phyloP scores from a whole-genome alignment of 53 echinoderm and acorn worm species.

The Actinopyga echinites region DNA sequence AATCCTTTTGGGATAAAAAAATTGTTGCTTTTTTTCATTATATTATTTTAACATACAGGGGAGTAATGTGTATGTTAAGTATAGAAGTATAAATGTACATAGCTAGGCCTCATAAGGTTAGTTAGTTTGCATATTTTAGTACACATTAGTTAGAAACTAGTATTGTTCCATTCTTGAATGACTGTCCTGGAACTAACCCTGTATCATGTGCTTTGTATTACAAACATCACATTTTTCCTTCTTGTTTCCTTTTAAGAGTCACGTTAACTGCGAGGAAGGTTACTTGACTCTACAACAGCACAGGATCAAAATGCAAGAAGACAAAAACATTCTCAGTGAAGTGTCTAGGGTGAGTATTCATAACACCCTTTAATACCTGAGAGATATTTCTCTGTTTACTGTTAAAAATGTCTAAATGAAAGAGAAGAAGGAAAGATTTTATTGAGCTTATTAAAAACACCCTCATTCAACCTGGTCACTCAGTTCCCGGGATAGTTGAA shows the following conservation, averaged over 20 bases:
- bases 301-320: conserved; percentile 88
- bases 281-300: conserved; percentile 89
- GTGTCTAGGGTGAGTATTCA: conserved; percentile 70
- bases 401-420: neutral
- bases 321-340: conserved; percentile 71
- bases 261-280: conserved; percentile 89
- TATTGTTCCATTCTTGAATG: too few relatives aligned
- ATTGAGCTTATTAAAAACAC: neutral
- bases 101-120: too few relatives aligned
- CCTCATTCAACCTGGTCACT: too few relatives aligned
- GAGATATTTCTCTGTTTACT: neutral
- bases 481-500: neutral
- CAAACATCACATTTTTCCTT: neutral
- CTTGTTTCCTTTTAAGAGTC: conserved; percentile 53
- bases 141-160: too few relatives aligned
- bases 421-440: neutral
- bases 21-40: too few relatives aligned
- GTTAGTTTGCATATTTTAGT: too few relatives aligned
- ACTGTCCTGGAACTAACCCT: too few relatives aligned
- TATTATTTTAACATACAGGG: too few relatives aligned
- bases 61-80: too few relatives aligned
- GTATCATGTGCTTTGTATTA: too few relatives aligned
- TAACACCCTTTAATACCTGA: neutral
- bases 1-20: too few relatives aligned
- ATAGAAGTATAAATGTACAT: too few relatives aligned